Conservation (phyloP, 2,888 invertebrate species). For the Coelinius sp. region DNA sequence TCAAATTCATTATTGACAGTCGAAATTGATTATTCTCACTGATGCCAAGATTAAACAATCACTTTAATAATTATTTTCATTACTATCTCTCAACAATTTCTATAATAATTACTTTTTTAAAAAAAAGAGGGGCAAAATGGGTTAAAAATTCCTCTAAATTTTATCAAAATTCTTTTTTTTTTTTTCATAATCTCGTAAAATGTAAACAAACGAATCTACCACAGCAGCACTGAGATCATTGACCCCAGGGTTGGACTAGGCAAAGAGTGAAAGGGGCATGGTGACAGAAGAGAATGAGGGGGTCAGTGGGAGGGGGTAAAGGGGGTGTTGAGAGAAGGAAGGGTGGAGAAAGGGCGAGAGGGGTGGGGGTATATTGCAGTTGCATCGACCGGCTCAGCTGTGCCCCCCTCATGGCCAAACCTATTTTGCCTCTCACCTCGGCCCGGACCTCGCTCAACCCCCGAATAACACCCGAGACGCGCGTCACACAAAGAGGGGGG, state of each 20-base stretch:
- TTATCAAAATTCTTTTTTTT: not conserved
- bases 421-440: slow-evolving; percentile 24
- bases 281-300: slow-evolving; percentile 38
- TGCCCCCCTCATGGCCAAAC: slow-evolving; percentile 27
- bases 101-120: no score
- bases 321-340: slow-evolving; percentile 36
- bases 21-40: not conserved
- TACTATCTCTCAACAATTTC: no score
- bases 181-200: not conserved
- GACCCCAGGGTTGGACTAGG: slow-evolving; percentile 59
- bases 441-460: slow-evolving; percentile 70
- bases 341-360: slow-evolving; percentile 33
- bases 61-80: no score
- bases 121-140: no score
- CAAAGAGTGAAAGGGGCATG: not conserved
- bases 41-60: not conserved
- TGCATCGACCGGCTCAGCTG: slow-evolving; percentile 61
- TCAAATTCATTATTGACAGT: not conserved
- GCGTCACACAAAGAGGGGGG: slow-evolving; percentile 44
- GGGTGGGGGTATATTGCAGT: slow-evolving; percentile 58
- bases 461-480: slow-evolving; percentile 51
- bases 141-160: not conserved
- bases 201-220: slow-evolving; percentile 49
- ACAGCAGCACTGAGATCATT: slow-evolving; percentile 61
- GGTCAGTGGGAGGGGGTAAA: slow-evolving; percentile 31